Percentiles rank a stretch among this genome's conserved stretches.
Conservation (phyloP, 2,797 vertebrate genomes). For the Notamacropus eugenii region DNA sequence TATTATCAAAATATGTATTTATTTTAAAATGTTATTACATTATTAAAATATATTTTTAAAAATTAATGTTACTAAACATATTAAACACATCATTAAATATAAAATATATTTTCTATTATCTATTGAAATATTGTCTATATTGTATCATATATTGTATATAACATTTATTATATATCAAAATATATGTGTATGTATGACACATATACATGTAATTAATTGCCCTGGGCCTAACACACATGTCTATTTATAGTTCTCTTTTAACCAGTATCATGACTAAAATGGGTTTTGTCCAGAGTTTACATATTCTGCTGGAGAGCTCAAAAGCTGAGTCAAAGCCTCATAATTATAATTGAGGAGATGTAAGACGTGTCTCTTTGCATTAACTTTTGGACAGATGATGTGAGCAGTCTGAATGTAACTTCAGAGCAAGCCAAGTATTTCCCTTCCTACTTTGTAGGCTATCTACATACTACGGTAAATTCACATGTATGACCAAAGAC, state of each 20-base stretch:
- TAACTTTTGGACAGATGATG: neutral
- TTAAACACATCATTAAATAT: neutral
- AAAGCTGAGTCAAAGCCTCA: slow-evolving; percentile 3
- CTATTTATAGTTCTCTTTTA: neutral
- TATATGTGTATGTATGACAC: neutral
- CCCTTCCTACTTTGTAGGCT: slow-evolving; percentile 1
- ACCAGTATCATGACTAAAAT: neutral
- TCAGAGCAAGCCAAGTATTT: slow-evolving; percentile 1
- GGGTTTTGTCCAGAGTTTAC: neutral
- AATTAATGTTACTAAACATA: too few species aligned
- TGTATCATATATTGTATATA: too few species aligned
- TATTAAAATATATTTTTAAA: neutral
- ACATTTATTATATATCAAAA: neutral
- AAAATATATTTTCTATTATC: neutral
- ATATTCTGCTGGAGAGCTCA: slow-evolving; percentile 28
- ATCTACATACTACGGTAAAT: neutral
- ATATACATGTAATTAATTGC: neutral
- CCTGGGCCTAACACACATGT: neutral
- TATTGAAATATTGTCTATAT: neutral
- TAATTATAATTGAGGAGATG: slow-evolving; percentile 33
- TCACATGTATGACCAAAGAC: neutral
- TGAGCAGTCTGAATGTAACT: slow-evolving; percentile 17
- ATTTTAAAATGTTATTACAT: neutral
- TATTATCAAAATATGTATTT: neutral
- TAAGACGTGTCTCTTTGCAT: neutral